Base-by-base conservation (phyloP, 2,797 vertebrate species). In the Ispidina lecontei region DNA sequence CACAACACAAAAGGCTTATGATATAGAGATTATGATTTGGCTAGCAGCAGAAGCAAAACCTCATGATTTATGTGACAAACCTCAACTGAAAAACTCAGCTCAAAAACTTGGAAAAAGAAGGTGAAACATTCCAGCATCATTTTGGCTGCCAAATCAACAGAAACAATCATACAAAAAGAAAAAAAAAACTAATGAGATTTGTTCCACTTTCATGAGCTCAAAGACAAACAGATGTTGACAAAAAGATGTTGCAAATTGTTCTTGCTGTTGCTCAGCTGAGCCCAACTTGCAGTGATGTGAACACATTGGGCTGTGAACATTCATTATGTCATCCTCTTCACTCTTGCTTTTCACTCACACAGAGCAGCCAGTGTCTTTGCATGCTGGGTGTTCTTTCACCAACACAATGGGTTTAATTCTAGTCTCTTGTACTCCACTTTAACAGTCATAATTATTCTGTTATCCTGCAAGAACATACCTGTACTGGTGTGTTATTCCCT, bases 161-260 rank as follows among this genome's bases (percentile, higher is more conserved):
- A 91, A 88, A 95, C 62, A 74, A 91, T 83, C 22, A 14, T 87
- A 65, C 72, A 85, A 80, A 93, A 93, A 84, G 72, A 13, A 62
- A 78, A 84, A 78, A 89, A 69, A 64, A 64, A n/a, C 69, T 87
- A 89, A 69, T 91, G 88, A 89, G 80, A 71, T 82, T 94, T 90
- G 87, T 92, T 87, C 75, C 78, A 83, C 86, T 94, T 91, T 77
- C 59, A 26, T 41, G 62, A 79, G 59, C 84, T 89, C 93, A 35
- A 74, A 93, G 74, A 68, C 90, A 95, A 94, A 91, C 92, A 95
- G 95, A 95, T 95, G 93, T 96, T 94, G 89, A 94, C 85, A 92
- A 87, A 90, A 94, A 74, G 81, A 93, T 37, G 69, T 72, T 80
- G 81, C 84, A 94, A 89, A 77, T 43, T 79, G 74, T 39, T 88